These are phyloP conservation scores for Brienomyrus longianalis DNA, from an alignment of 2,113 vertebrate genomes.

Conservation along the genomic window DNA sequence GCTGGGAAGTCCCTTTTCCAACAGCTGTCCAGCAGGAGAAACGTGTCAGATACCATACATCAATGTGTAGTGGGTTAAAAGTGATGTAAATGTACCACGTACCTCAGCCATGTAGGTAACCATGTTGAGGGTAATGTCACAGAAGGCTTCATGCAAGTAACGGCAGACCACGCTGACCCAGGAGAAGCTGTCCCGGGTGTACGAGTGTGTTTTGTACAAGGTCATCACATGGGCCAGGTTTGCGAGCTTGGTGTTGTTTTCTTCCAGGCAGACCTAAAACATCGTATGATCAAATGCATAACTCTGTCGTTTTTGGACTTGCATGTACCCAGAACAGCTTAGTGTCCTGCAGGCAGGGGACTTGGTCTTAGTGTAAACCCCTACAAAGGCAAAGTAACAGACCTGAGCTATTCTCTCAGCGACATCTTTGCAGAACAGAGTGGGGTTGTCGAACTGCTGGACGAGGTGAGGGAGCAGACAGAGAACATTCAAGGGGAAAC, in stretches of 20 bases:
- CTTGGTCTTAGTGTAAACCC: background rate
- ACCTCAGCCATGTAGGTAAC: slow-evolving; percentile 96
- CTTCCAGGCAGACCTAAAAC: slow-evolving; percentile 84
- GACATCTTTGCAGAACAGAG: slow-evolving; percentile 92
- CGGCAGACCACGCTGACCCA: slow-evolving; percentile 97
- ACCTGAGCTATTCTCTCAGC: slow-evolving; percentile 97
- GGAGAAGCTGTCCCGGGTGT: slow-evolving; percentile 87
- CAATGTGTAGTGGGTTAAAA: background rate
- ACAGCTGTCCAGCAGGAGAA: slow-evolving; percentile 58
- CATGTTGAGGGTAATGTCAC: slow-evolving; percentile 87
- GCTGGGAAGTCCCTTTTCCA: slow-evolving; percentile 91
- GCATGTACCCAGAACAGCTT: background rate
- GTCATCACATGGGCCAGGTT: slow-evolving; percentile 97
- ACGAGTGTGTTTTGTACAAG: slow-evolving; percentile 93
- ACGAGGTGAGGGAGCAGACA: slow-evolving; percentile 96
- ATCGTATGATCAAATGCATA: background rate
- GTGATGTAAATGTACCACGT: slow-evolving; percentile 6
- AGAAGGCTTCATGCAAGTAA: slow-evolving; percentile 92
- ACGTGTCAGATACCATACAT: background rate
- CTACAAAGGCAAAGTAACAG: slow-evolving; percentile 31
- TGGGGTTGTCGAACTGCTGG: slow-evolving; percentile 88
- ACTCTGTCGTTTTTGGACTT: background rate
- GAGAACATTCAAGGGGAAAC: slow-evolving; percentile 92
- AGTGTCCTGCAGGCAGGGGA: background rate
- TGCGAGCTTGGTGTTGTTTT: slow-evolving; percentile 91